A percentile compares a stretch with the other conserved stretches of the same genome.
phyloP scores from a whole-genome alignment of 2,113 vertebrate genomes.

The Catharus bicknelli region DNA sequence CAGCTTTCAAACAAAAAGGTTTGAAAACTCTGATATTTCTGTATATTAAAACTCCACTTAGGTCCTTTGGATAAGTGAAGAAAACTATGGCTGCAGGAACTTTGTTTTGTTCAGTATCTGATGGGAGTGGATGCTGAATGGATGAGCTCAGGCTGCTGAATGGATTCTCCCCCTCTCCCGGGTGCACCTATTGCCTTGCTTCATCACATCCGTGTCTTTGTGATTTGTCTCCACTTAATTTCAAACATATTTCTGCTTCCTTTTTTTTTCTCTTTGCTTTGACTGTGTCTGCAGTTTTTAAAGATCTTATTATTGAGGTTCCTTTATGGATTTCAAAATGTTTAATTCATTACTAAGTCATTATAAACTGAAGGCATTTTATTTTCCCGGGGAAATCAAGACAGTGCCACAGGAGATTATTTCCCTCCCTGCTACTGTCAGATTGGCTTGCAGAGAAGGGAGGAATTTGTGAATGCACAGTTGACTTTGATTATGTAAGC shows the following conservation, averaged over 20 bases:
- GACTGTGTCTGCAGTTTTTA: slow-evolving; percentile 3
- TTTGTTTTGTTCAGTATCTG: not conserved
- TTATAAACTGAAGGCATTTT: slow-evolving; percentile 37
- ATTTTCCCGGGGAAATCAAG: slow-evolving; percentile 12
- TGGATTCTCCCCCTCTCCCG: not conserved
- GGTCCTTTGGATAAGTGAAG: not conserved
- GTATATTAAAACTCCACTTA: not conserved
- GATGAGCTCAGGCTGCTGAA: not conserved
- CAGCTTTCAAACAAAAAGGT: not conserved
- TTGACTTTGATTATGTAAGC: slow-evolving; percentile 49
- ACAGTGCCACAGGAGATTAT: slow-evolving; percentile 30
- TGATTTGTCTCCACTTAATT: slow-evolving; percentile 2
- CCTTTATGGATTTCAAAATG: slow-evolving; percentile 15
- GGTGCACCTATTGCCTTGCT: not conserved
- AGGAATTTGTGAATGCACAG: slow-evolving; percentile 51
- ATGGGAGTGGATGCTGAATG: not conserved
- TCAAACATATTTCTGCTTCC: not conserved
- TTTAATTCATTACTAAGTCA: slow-evolving; percentile 37
- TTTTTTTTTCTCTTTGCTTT: not conserved
- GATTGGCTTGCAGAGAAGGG: slow-evolving; percentile 18
- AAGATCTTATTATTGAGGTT: slow-evolving; percentile 25
- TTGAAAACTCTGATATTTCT: not conserved
- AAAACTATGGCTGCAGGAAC: not conserved
- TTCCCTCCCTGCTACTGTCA: not conserved
- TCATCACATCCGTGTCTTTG: not conserved